phyloP scores from a whole-genome alignment of 2,113 vertebrate genomes.

The Sander lucioperca region DNA sequence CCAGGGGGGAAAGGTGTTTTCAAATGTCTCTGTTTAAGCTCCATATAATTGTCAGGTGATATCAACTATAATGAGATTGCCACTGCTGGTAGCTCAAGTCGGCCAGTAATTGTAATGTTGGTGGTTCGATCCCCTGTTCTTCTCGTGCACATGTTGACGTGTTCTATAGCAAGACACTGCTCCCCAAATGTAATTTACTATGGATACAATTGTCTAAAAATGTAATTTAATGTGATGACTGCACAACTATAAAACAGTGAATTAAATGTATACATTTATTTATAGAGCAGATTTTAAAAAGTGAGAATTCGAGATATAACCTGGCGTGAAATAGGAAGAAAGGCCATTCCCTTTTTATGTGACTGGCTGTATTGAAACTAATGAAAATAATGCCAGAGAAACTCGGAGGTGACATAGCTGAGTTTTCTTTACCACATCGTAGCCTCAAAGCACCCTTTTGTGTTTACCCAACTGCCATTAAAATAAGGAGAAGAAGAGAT shows the following conservation, averaged over 20 bases:
- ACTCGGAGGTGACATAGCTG: neutral
- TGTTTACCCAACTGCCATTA: conserved; percentile 11
- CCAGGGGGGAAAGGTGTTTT: neutral
- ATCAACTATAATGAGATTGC: neutral
- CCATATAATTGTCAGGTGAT: neutral
- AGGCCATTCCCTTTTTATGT: neutral
- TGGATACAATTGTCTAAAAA: neutral
- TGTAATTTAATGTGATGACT: neutral
- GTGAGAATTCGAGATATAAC: neutral
- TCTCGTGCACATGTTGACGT: too few relatives aligned
- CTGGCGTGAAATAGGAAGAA: neutral
- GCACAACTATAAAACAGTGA: neutral
- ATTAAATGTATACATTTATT: neutral
- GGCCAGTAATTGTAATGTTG: too few relatives aligned
- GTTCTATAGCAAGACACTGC: neutral
- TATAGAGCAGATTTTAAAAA: neutral
- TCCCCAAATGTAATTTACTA: neutral
- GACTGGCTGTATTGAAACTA: neutral
- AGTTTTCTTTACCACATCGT: neutral
- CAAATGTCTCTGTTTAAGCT: neutral
- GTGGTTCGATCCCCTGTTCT: too few relatives aligned
- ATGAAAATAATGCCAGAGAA: neutral
- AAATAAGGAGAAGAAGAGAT: conserved; percentile 4
- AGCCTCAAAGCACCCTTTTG: conserved; percentile 21
- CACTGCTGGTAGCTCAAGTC: neutral